These are phyloP conservation scores for Morelia viridis DNA, from an alignment of 2,797 vertebrate species.

Conservation along the genomic window DNA sequence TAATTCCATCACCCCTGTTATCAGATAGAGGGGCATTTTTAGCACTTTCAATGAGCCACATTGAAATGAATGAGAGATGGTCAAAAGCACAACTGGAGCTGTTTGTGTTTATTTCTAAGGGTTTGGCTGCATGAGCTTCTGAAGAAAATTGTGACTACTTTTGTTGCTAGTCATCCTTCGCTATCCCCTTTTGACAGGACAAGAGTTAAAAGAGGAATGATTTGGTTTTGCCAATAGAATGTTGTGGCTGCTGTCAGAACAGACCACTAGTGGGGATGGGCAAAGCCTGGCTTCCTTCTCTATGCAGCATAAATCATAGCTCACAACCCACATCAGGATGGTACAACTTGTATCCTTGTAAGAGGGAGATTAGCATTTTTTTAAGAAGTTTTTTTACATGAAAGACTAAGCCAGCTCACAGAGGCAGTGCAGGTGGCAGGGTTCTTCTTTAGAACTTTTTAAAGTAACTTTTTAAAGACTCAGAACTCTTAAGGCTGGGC, in stretches of 20 bases:
- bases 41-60: neutral
- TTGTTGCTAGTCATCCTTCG: neutral
- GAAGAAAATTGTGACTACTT: neutral
- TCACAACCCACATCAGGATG: neutral
- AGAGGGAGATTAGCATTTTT: neutral
- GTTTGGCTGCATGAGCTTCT: neutral
- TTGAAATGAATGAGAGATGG: neutral
- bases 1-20: neutral
- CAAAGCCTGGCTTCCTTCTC: neutral
- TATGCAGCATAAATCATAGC: neutral
- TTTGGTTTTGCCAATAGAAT: constrained; percentile 10
- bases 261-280: neutral
- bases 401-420: neutral
- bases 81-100: neutral
- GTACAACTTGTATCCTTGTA: neutral
- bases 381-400: neutral
- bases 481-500: neutral
- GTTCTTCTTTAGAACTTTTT: neutral
- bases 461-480: neutral
- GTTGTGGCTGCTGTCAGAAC: neutral
- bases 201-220: neutral
- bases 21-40: neutral
- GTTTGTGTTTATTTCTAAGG: neutral
- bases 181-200: neutral
- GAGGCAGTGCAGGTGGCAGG: neutral